These are phyloP conservation scores for Periplaneta americana DNA, from an alignment of 1,140 invertebrate genomes.

Conservation along the genomic window DNA sequence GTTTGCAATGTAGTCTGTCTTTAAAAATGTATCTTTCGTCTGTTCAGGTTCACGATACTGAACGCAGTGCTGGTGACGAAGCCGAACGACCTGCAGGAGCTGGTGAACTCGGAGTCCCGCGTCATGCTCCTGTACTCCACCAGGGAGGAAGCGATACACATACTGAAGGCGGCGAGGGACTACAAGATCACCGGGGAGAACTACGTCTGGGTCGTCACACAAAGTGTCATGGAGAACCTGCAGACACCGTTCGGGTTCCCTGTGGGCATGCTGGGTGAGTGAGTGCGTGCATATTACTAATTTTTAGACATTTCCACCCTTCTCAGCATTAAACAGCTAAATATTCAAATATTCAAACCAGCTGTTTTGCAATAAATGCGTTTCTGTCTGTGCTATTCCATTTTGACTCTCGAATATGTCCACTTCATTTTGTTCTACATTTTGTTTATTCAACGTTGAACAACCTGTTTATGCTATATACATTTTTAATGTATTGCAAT, in stretches of 20 bases:
- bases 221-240: constrained; percentile 79
- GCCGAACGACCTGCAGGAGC: constrained; percentile 54
- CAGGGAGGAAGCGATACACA: constrained; percentile 76
- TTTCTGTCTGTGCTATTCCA: too few species aligned
- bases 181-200: constrained; percentile 88
- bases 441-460: too few species aligned
- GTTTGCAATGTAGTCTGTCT: too few species aligned
- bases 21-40: too few species aligned
- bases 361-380: too few species aligned
- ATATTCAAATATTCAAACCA: too few species aligned
- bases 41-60: constrained; percentile 65
- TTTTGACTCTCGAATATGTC: too few species aligned
- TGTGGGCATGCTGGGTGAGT: constrained; percentile 87
- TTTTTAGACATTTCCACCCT: too few species aligned
- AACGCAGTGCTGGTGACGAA: constrained; percentile 76
- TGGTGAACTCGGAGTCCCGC: constrained; percentile 86
- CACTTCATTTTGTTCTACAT: too few species aligned
- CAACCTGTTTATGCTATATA: too few species aligned
- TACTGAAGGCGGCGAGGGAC: constrained; percentile 72
- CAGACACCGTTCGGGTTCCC: constrained; percentile 80
- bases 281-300: background rate
- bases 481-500: too few species aligned
- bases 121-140: constrained; percentile 92
- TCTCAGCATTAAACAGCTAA: too few species aligned
- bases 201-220: constrained; percentile 96